phyloP scores from a whole-genome alignment of 2,888 invertebrate genomes.

The Archips xylosteana region DNA sequence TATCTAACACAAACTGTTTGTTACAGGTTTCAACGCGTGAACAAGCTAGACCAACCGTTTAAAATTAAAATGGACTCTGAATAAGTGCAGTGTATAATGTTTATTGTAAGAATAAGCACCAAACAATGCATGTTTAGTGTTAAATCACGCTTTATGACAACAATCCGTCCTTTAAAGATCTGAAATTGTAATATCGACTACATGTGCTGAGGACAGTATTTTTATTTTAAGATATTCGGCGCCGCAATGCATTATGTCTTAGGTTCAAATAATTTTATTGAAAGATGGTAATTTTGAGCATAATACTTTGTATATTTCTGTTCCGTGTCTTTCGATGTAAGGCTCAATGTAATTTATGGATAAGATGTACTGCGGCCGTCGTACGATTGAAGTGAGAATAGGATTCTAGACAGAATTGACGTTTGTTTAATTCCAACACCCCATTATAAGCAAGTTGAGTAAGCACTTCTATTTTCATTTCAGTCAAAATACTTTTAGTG shows the following conservation, averaged over 20 bases:
- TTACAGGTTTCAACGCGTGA: conserved; percentile 65
- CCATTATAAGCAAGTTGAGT: conserved; percentile 46
- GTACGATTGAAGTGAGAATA: conserved; percentile 80
- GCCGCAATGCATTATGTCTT: conserved; percentile 24
- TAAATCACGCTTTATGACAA: conserved; percentile 6
- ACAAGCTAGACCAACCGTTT: conserved; percentile 42
- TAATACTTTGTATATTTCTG: conserved; percentile 30
- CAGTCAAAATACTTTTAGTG: conserved; percentile 60
- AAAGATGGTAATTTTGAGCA: conserved; percentile 5
- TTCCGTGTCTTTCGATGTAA: conserved; percentile 16
- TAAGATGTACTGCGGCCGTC: conserved; percentile 18
- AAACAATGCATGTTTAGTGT: conserved; percentile 22
- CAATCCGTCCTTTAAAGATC: conserved; percentile 58
- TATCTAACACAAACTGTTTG: conserved; percentile 4
- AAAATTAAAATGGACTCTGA: conserved; percentile 47
- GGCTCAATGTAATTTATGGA: not conserved
- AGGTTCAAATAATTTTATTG: conserved; percentile 16
- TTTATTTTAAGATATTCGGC: conserved; percentile 20
- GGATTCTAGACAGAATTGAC: conserved; percentile 61
- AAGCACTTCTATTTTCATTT: conserved; percentile 82
- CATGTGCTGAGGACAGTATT: conserved; percentile 27
- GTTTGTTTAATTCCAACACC: conserved; percentile 7
- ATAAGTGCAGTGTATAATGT: conserved; percentile 63
- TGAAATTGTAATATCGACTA: conserved; percentile 44
- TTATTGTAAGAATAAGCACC: conserved; percentile 48